Base-by-base conservation (phyloP, 2,888 invertebrate genomes). In the Diloba caeruleocephala region DNA sequence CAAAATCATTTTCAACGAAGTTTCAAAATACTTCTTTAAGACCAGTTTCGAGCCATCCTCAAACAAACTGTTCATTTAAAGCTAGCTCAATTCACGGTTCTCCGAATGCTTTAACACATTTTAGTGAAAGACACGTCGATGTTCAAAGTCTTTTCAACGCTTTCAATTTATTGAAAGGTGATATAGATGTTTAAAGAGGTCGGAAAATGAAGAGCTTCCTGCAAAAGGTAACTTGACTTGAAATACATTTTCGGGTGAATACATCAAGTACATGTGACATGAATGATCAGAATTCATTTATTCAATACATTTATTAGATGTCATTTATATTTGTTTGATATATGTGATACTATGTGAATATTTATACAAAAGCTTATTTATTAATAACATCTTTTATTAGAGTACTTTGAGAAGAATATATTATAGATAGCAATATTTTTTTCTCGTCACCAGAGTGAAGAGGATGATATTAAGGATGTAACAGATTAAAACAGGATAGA, bases 61-160 rank as follows among this genome's bases (percentile, higher is more conserved):
- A 33, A 38, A 44, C 37, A 63, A 55, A 34, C 44, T 31, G 32
- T 56, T 54, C 66, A 60, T 62, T 62, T 70, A 46, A 61, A 51
- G 32, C 55, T 32, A 25, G 39, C 34, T 60, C n/a, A n/a, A n/a
- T n/a, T 54, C 43, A 65, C 61, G 54, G 63, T 12, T 58, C 58
- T 36, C 42, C 56, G 66, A 77, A 70, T 68, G 65, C 61, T 69
- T 70, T 64, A 67, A 62, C 63, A 68, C 65, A 68, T 70, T 73
- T 71, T 55, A 39, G 46, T 62, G 58, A 68, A 63, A 63, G 60
- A 67, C 58, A 54, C 49, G 53, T 54, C 49, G 60, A 71, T 66
- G 62, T 64, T 70, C 63, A 42, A 62, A 70, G 57, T 51, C 61
- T 54, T 64, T 76, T 75, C 59, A 65, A 48, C 50, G 53, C 63